Evolutionary conservation across 2,888 invertebrate genomes (phyloP), one percentile per base, ranked within the genome.

Genomic region (Chloroclystis v-ata): DNA sequence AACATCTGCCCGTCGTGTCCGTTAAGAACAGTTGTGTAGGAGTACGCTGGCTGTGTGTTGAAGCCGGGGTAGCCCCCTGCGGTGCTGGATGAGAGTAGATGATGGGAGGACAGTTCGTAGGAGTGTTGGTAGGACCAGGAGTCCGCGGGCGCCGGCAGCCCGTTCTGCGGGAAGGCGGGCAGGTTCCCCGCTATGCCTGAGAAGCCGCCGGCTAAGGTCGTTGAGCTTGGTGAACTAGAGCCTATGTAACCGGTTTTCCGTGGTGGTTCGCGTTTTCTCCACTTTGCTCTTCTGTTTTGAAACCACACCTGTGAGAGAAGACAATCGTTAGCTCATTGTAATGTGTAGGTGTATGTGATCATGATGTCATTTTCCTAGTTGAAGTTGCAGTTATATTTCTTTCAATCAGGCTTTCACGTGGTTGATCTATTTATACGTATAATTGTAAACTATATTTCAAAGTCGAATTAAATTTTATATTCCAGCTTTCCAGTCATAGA

Each of bases 251-350:
- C 95, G 0, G 95, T 95, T 80, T 97, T 97, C 28, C 97, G 90
- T 0, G 97, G 97, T 0, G 97, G 97, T 72, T 97, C 97, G 28
- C 97, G 92, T 74, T 97, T 97, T 37, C 97, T 91, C 97, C 97
- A 97, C 76, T 97, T 97, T 9, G 97, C 97, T 54, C 97, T 90
- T 54, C 97, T 90, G 74, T 97, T 97, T 85, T 95, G 95, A 77
- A 95, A 95, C 95, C 95, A 95, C 25, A 95, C 95, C 78, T 89
- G 48, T 32, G 56, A 62, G 45, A 46, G 47, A 54, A 46, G 9
- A 25, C 29, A 2, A 14, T 7, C 20, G 9, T 45, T 14, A 20
- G 4, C 11, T 20, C 12, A 10, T 29, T 10, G 10, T 24, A 33
- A 26, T 24, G 3, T 25, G n/a, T n/a, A n/a, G n/a, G n/a, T n/a